A percentile compares a stretch with the other conserved stretches of the same genome.
Evolutionary conservation across 2,113 vertebrate genomes (phyloP).

Genomic region (Petaurus breviceps): DNA sequence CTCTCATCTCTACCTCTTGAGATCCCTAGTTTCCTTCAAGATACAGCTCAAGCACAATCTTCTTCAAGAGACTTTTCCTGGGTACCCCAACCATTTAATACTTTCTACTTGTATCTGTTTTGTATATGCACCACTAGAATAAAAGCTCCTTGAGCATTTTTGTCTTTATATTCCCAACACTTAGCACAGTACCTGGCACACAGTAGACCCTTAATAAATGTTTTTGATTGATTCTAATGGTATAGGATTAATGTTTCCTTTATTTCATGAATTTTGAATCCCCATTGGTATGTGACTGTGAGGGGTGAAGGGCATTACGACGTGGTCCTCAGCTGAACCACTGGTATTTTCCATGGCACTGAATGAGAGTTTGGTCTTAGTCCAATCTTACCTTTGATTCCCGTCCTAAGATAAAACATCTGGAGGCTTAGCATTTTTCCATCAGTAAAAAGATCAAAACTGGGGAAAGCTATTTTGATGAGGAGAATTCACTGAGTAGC

Average conservation of each 20-base stretch:
- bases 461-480: not conserved
- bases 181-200: not conserved
- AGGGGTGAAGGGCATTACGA: not conserved
- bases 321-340: not conserved
- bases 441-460: not conserved
- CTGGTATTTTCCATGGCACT: not conserved
- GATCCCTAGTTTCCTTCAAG: not conserved
- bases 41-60: not conserved
- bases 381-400: not conserved
- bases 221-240: not conserved
- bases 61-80: not conserved
- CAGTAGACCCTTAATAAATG: not conserved
- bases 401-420: not conserved
- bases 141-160: not conserved
- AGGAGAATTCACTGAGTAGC: not conserved
- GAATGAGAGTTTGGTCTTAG: not conserved
- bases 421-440: not conserved
- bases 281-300: not conserved
- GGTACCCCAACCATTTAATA: not conserved
- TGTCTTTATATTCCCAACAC: not conserved
- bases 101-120: not conserved
- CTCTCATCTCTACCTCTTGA: not conserved
- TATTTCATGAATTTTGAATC: not conserved
- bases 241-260: not conserved
- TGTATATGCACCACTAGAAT: not conserved